Base-by-base conservation (phyloP, 2,888 invertebrate genomes). In the Ferdinandea cuprea region DNA sequence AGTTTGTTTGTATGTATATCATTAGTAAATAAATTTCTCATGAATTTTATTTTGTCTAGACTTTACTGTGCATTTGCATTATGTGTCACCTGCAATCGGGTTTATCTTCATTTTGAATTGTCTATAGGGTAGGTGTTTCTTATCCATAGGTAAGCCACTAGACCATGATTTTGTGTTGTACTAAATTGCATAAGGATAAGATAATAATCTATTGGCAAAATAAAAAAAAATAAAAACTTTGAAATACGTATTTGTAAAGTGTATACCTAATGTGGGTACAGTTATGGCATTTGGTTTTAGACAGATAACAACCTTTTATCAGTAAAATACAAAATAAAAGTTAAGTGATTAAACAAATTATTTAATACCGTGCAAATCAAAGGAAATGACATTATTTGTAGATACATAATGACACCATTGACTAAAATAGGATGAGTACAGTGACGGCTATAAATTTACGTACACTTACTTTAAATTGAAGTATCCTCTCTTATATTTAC, bases 361-460 rank as follows among this genome's bases (percentile, higher is more conserved):
- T 8, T 35, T 37, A 17, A 11, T 58, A 40, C 6, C 1, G 11
- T 40, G 58, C 40, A 13, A 58, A 13, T 15, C 25, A 1, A 42
- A 17, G 15, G 15, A 15, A 42, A 40, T 42, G 15, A 11, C 15
- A 40, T 58, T 40, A 17, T 13, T n/a, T n/a, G n/a, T n/a, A n/a
- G n/a, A n/a, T 15, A 42, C 6, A 28, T 9, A 28, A 42, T 58
- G 58, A 58, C 58, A 58, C 5, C 58, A 58, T 28, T 58, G 28
- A 42, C 58, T 15, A 28, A 28, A 58, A 58, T 58, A 28, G 25
- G 9, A 32, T 4, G 0, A n/a, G n/a, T n/a, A n/a, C n/a, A n/a
- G n/a, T n/a, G n/a, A n/a, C n/a, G n/a, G n/a, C n/a, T n/a, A n/a
- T n/a, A n/a, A n/a, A n/a, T n/a, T n/a, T n/a, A n/a, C n/a, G n/a